Evolutionary conservation across 2,888 invertebrate genomes (phyloP).

Genomic region (Clusia tigrina): DNA sequence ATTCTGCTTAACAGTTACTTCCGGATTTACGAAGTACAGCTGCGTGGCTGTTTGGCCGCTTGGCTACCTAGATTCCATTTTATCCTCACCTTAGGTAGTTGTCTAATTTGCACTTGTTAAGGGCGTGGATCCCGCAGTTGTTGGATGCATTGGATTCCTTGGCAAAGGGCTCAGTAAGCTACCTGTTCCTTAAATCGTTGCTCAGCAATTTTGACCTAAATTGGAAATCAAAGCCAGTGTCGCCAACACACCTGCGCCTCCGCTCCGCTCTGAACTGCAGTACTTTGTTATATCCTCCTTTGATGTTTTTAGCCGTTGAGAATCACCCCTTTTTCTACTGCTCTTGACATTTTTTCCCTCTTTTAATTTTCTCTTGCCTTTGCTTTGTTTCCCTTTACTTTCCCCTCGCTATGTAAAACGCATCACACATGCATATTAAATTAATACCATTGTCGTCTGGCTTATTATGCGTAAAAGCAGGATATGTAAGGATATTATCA

Average conservation of each 20-base stretch:
- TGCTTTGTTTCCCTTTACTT: slow-evolving; percentile 36
- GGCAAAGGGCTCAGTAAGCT: not conserved
- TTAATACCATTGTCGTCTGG: slow-evolving; percentile 18
- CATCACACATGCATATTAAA: slow-evolving; percentile 30
- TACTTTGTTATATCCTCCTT: not conserved
- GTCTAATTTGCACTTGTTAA: slow-evolving; percentile 25
- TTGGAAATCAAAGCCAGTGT: not conserved
- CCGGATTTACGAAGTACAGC: slow-evolving; percentile 33
- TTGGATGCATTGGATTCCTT: not conserved
- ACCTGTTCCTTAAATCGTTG: not conserved
- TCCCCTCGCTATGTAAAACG: slow-evolving; percentile 36
- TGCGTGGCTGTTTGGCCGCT: not conserved
- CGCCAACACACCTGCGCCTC: not conserved
- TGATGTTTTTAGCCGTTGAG: no score
- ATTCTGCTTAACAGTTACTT: slow-evolving; percentile 47
- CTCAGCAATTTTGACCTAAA: not conserved
- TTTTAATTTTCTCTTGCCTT: slow-evolving; percentile 30
- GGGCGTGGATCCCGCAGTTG: not conserved
- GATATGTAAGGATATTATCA: slow-evolving; percentile 33
- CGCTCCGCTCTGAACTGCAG: no score
- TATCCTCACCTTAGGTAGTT: slow-evolving; percentile 11
- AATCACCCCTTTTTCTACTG: slow-evolving; percentile 1
- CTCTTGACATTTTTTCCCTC: slow-evolving; percentile 21
- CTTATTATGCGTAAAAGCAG: slow-evolving; percentile 37
- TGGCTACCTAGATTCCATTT: slow-evolving; percentile 34